Base-by-base conservation (phyloP, 2,797 vertebrate genomes). In the Esox masquinongy region DNA sequence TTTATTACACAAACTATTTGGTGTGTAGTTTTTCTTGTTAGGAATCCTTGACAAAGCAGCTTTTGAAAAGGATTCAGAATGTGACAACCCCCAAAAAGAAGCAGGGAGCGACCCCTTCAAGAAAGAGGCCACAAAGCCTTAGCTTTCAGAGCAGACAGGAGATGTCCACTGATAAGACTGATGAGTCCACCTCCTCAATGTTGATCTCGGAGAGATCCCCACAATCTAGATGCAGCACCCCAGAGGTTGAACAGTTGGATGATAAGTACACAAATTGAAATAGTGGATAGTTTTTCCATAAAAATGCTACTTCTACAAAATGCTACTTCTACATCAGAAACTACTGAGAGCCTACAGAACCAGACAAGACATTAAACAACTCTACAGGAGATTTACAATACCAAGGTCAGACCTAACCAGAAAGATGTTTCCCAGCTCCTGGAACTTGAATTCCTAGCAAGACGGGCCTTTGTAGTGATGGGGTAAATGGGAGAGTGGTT, bases 401-500 rank as follows among this genome's bases (percentile, higher is more conserved):
- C 66, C 75, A 80, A 22, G 70, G n/a, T 66, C 56, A 79, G 24
- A 66, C 79, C 81, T 24, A 83, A 80, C 66, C 78, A 82, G 36
- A 78, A 81, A 66, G 76, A 78, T 75, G 80, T 79, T 73, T 26
- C 84, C 72, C 77, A 84, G 24, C 78, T 84, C 63, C 61, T 86
- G 51, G 82, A 81, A 68, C 74, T 81, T 72, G 77, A 86, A 73
- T 79, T 73, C 78, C 77, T 80, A 68, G 53, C 76, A 71, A 74
- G 77, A 73, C 50, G 56, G 47, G 68, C 76, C n/a, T n/a, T n/a
- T n/a, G n/a, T n/a, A n/a, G n/a, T n/a, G n/a, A n/a, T n/a, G n/a
- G n/a, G n/a, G n/a, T n/a, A n/a, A n/a, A n/a, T n/a, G n/a, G n/a
- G n/a, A n/a, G n/a, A n/a, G n/a, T n/a, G n/a, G n/a, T n/a, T n/a